A percentile compares a stretch with the other conserved stretches of the same genome.
Conservation (phyloP, 2,797 vertebrate genomes). For the Pipistrellus kuhlii region DNA sequence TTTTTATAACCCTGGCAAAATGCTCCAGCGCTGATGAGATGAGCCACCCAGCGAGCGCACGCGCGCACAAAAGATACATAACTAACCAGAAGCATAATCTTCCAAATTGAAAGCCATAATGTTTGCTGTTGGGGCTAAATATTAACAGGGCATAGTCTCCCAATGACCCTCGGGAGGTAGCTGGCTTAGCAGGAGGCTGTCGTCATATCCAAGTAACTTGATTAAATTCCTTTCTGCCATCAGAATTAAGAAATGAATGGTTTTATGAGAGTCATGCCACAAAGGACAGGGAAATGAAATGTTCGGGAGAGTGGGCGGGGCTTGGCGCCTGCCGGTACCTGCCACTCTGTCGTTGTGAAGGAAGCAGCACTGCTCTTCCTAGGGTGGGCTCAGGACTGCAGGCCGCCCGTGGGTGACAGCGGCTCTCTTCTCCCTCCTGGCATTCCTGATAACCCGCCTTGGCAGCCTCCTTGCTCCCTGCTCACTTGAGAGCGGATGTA, state of each 20-base stretch:
- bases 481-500: neutral
- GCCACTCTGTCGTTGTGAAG: neutral
- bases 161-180: conserved; percentile 73
- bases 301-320: conserved; percentile 24
- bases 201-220: conserved; percentile 79
- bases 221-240: conserved; percentile 84
- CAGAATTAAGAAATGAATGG: conserved; percentile 82
- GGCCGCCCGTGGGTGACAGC: neutral
- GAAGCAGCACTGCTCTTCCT: neutral
- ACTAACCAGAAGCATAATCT: conserved; percentile 85
- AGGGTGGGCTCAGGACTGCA: neutral
- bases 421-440: neutral
- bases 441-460: neutral
- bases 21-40: conserved; percentile 80
- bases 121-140: conserved; percentile 84
- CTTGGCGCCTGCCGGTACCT: neutral
- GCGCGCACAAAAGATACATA: conserved; percentile 75
- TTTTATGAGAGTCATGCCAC: conserved; percentile 77
- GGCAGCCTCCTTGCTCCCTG: neutral
- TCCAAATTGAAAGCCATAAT: conserved; percentile 85
- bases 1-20: conserved; percentile 86
- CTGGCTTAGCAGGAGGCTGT: conserved; percentile 73
- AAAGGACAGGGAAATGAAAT: conserved; percentile 71
- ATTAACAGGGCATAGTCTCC: conserved; percentile 79
- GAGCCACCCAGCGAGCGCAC: conserved; percentile 78